A percentile compares a stretch with the other conserved stretches of the same genome.
phyloP scores from a whole-genome alignment of 2,113 vertebrate genomes.

The Saguinus imperator region DNA sequence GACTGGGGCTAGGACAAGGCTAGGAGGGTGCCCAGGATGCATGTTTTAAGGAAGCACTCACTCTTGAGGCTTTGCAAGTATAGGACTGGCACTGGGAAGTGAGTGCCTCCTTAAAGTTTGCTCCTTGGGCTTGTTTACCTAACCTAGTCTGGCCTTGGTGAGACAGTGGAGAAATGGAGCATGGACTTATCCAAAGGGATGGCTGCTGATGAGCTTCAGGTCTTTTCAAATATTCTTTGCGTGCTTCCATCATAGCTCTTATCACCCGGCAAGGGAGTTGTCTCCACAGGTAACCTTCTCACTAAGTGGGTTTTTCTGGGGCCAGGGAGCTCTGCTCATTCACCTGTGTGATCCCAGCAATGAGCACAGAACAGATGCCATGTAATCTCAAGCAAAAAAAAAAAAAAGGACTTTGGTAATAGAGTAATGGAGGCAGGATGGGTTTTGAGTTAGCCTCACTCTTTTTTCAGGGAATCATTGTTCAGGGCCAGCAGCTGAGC shows the following conservation, averaged over 20 bases:
- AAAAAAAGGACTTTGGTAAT: background rate
- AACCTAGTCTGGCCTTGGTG: too few species aligned
- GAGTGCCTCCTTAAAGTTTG: background rate
- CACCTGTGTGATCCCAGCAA: background rate
- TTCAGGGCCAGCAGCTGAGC: background rate
- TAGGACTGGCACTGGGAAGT: background rate
- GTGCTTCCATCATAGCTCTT: background rate
- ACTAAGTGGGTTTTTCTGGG: background rate
- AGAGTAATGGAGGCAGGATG: background rate
- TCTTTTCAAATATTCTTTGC: background rate
- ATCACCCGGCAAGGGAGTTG: too few species aligned
- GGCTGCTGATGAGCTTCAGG: background rate
- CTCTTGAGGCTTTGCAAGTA: background rate
- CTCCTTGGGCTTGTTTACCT: background rate
- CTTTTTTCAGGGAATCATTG: background rate
- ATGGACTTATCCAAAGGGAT: background rate
- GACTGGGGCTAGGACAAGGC: too few species aligned
- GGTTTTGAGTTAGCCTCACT: background rate
- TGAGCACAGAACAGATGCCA: background rate
- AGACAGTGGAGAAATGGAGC: background rate
- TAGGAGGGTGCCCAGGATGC: background rate
- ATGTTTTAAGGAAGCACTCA: background rate
- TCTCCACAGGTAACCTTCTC: background rate
- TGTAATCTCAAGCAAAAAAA: background rate
- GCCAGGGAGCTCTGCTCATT: background rate